phyloP scores from a whole-genome alignment of 2,888 invertebrate species.

The Julus scandinavius region DNA sequence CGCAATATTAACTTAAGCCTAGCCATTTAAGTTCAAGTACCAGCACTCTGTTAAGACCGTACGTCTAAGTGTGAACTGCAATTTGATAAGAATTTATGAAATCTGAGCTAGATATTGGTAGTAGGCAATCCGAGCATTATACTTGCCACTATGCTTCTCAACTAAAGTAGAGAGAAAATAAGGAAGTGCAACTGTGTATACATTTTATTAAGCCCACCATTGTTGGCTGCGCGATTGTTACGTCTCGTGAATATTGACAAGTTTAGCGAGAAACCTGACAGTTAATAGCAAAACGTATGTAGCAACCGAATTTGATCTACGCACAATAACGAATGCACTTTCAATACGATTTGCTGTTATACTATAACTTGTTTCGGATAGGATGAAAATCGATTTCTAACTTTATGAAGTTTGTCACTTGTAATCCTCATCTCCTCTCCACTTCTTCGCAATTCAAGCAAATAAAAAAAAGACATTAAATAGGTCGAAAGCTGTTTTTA shows the following conservation, averaged over 20 bases:
- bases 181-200: neutral
- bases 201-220: neutral
- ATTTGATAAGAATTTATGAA: conserved; percentile 30
- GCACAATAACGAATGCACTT: conserved; percentile 12
- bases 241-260: neutral
- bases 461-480: neutral
- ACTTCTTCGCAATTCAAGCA: neutral
- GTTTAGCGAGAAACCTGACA: conserved; percentile 15
- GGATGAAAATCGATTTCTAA: conserved; percentile 31
- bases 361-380: conserved; percentile 9
- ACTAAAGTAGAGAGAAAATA: neutral
- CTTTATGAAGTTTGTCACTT: conserved; percentile 24
- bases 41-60: neutral
- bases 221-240: neutral
- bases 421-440: neutral
- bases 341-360: neutral
- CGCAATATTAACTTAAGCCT: neutral
- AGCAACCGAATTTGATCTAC: neutral
- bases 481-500: neutral
- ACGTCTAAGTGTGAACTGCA: conserved; percentile 16
- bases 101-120: neutral
- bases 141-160: neutral
- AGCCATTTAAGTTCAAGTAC: neutral
- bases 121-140: neutral
- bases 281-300: neutral